These are phyloP conservation scores for Ormyrus rosae DNA, from an alignment of 2,888 invertebrate genomes.

Conservation along the genomic window DNA sequence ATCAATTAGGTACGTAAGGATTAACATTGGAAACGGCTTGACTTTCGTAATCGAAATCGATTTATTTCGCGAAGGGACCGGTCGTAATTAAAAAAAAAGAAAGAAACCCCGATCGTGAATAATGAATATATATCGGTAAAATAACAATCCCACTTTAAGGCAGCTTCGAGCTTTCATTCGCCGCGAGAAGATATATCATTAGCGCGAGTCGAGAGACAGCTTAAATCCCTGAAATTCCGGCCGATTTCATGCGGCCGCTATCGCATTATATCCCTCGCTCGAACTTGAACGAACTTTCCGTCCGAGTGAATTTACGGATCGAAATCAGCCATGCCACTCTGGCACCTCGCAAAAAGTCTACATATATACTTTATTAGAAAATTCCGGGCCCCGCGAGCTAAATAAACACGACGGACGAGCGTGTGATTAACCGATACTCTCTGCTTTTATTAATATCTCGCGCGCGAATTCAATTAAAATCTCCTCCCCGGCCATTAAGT, in stretches of 20 bases:
- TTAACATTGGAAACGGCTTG: background rate
- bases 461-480: too few species aligned
- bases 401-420: too few species aligned
- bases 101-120: conserved; percentile 6
- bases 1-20: conserved; percentile 18
- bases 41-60: conserved; percentile 26
- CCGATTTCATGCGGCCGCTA: too few species aligned
- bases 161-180: background rate
- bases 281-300: background rate
- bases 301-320: background rate
- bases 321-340: too few species aligned
- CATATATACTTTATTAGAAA: too few species aligned
- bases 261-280: background rate
- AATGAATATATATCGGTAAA: conserved; percentile 17
- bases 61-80: conserved; percentile 18
- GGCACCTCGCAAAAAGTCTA: too few species aligned
- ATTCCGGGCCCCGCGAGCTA: too few species aligned
- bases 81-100: conserved; percentile 25
- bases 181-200: conserved; percentile 1
- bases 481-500: too few species aligned
- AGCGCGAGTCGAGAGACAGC: background rate
- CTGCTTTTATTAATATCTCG: too few species aligned
- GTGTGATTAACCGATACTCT: too few species aligned
- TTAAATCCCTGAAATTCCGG: background rate
- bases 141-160: background rate